Conservation (phyloP, 2,113 vertebrate species). For the Syngnathoides biaculeatus region DNA sequence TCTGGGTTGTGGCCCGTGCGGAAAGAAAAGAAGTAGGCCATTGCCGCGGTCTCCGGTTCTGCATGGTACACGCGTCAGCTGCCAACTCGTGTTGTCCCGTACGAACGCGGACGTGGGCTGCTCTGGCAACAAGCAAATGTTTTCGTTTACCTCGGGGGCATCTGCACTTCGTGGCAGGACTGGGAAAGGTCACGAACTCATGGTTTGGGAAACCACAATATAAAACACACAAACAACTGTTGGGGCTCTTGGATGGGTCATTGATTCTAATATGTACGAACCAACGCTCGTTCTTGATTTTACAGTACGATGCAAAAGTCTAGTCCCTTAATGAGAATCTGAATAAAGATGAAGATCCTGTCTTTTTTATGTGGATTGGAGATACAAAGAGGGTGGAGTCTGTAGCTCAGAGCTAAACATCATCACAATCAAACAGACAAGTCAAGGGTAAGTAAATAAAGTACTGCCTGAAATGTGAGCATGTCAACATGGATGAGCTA, state of each 20-base stretch:
- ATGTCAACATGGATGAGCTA: background rate
- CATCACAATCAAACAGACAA: background rate
- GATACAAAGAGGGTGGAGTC: background rate
- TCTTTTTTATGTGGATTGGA: background rate
- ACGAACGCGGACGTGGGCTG: slow-evolving; percentile 62
- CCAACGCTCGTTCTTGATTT: background rate
- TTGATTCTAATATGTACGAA: background rate
- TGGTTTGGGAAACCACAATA: slow-evolving; percentile 51
- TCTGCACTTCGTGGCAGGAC: slow-evolving; percentile 50
- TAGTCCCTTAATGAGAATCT: background rate
- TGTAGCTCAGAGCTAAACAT: background rate
- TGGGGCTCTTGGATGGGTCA: background rate
- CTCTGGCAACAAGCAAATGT: slow-evolving; percentile 73
- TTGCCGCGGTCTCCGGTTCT: slow-evolving; percentile 52
- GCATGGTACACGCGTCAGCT: slow-evolving; percentile 66
- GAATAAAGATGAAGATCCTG: background rate
- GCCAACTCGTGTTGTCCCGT: slow-evolving; percentile 63
- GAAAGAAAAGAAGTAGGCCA: slow-evolving; percentile 69
- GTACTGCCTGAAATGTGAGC: background rate
- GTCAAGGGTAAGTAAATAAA: background rate
- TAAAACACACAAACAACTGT: slow-evolving; percentile 5
- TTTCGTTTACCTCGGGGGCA: slow-evolving; percentile 72
- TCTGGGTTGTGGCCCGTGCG: slow-evolving; percentile 55
- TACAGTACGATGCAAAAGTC: background rate
- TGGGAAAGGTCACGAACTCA: slow-evolving; percentile 56